These are phyloP conservation scores for Platycheirus albimanus DNA, from an alignment of 2,888 invertebrate genomes.

Conservation along the genomic window DNA sequence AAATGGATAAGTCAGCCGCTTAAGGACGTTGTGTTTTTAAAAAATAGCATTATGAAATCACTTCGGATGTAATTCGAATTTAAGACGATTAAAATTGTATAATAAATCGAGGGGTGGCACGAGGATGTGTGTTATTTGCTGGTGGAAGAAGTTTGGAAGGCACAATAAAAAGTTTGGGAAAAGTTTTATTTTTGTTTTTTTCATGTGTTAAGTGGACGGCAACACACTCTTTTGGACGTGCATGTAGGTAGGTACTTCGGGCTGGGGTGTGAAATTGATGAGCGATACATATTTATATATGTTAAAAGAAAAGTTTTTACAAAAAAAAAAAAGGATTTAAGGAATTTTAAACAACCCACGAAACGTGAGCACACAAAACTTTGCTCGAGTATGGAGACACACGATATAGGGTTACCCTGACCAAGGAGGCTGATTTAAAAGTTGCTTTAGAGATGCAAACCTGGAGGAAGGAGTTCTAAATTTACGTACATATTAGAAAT, in stretches of 20 bases:
- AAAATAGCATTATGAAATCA: constrained; percentile 26
- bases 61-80: not conserved
- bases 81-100: not conserved
- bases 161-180: not conserved
- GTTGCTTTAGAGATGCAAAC: not conserved
- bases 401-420: not conserved
- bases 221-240: not conserved
- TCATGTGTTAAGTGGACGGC: not conserved
- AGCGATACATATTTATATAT: not conserved
- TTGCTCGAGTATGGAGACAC: not conserved
- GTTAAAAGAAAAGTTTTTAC: not conserved
- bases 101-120: not conserved
- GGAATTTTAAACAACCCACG: not conserved
- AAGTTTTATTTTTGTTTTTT: not conserved
- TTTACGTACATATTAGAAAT: too few relatives aligned
- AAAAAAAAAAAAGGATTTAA: not conserved
- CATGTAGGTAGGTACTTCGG: not conserved
- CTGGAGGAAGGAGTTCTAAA: too few relatives aligned
- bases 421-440: not conserved
- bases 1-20: constrained; percentile 11
- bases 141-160: not conserved
- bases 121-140: not conserved
- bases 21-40: not conserved
- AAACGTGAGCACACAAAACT: not conserved
- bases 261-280: not conserved